These are phyloP conservation scores for Tragopan temminckii DNA, from an alignment of 2,797 vertebrate genomes.

Conservation along the genomic window DNA sequence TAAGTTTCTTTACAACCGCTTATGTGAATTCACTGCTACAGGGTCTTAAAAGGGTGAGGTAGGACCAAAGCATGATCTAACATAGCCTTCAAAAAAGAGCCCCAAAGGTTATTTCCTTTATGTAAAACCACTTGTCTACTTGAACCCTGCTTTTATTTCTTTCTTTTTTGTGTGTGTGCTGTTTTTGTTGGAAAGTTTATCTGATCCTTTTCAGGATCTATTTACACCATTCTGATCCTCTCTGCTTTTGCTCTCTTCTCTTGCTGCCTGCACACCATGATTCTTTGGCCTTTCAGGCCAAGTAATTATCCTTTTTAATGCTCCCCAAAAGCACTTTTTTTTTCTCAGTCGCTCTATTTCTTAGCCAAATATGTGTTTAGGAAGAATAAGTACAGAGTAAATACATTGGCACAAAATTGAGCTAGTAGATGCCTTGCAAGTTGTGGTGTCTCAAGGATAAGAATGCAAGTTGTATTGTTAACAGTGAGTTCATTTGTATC, in stretches of 20 bases:
- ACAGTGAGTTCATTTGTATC: neutral
- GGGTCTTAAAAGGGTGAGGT: neutral
- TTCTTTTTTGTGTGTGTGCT: neutral
- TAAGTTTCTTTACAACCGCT: constrained; percentile 11
- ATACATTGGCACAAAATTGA: neutral
- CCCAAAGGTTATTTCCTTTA: neutral
- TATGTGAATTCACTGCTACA: neutral
- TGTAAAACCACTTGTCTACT: neutral
- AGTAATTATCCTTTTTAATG: constrained; percentile 10
- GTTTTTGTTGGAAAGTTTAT: constrained; percentile 5
- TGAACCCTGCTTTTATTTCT: neutral
- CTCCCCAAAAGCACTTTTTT: neutral
- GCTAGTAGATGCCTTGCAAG: neutral
- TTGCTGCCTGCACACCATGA: neutral
- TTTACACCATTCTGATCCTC: neutral
- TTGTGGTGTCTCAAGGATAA: neutral
- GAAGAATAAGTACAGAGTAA: neutral
- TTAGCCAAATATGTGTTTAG: neutral
- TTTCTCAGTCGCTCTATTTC: neutral
- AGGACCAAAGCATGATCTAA: neutral
- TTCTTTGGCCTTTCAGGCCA: neutral
- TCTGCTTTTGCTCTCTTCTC: constrained; percentile 5
- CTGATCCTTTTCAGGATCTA: neutral
- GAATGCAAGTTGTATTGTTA: neutral
- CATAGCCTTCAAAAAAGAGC: neutral